A percentile compares a stretch with the other conserved stretches of the same genome.
These are phyloP conservation scores for Tapera naevia DNA, from an alignment of 2,797 vertebrate species.

Conservation along the genomic window DNA sequence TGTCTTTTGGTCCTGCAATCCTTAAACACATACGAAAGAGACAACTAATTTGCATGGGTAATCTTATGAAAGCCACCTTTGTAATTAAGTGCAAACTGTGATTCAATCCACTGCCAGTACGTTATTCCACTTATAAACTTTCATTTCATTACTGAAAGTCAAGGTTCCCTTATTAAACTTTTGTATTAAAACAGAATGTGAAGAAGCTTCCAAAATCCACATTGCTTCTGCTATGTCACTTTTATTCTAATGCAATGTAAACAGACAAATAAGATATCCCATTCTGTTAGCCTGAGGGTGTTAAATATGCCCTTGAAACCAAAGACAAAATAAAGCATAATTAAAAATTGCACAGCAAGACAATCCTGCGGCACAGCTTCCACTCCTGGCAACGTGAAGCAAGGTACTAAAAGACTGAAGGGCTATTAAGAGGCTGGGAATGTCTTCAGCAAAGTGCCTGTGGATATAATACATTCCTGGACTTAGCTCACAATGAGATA, in stretches of 20 bases:
- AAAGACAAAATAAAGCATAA: constrained; percentile 23
- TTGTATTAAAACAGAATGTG: constrained; percentile 46
- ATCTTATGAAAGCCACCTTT: constrained; percentile 23
- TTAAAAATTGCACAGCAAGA: background rate
- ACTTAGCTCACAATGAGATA: background rate
- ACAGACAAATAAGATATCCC: background rate
- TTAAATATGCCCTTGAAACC: constrained; percentile 43
- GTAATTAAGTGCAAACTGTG: constrained; percentile 60
- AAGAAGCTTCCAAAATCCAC: constrained; percentile 37
- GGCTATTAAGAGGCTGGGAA: background rate
- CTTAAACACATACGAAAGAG: background rate
- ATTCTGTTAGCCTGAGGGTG: background rate
- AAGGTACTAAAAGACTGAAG: background rate
- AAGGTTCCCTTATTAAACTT: constrained; percentile 60
- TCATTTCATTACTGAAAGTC: constrained; percentile 55
- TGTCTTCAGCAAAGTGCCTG: background rate
- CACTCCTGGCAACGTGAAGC: background rate
- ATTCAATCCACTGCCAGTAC: constrained; percentile 28
- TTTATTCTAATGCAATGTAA: constrained; percentile 24
- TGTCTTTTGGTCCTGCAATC: background rate
- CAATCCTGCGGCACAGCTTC: background rate
- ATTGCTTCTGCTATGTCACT: background rate
- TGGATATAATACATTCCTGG: background rate
- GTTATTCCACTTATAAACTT: constrained; percentile 50
- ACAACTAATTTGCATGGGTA: constrained; percentile 3